Conservation (phyloP, 2,797 vertebrate genomes). For the Enteromius thamalakanensis region DNA sequence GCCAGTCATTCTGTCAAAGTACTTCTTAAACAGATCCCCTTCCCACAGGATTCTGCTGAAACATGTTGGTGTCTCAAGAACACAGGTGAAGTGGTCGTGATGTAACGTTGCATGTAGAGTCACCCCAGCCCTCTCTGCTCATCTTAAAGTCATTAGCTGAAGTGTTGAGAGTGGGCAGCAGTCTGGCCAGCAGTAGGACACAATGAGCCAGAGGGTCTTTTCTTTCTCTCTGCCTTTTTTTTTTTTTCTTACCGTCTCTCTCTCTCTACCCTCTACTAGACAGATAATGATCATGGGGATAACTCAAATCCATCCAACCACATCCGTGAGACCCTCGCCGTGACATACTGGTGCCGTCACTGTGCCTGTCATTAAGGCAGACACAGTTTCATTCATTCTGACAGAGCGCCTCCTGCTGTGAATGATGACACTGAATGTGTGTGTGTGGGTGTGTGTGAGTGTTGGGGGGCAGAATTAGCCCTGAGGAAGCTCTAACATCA, state of each 20-base stretch:
- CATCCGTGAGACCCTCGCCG: constrained; percentile 73
- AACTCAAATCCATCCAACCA: constrained; percentile 65
- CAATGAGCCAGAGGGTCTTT: constrained; percentile 7
- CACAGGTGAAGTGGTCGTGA: not conserved
- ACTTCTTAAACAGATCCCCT: not conserved
- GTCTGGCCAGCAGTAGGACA: constrained; percentile 22
- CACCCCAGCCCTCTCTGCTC: constrained; percentile 6
- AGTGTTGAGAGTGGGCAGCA: constrained; percentile 24
- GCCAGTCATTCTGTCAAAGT: not conserved
- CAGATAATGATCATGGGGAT: constrained; percentile 70
- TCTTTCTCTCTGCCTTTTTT: not conserved
- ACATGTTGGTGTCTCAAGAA: not conserved
- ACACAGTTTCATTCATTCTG: constrained; percentile 57
- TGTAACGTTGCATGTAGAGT: not conserved
- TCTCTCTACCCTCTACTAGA: constrained; percentile 75
- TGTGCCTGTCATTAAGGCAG: constrained; percentile 71
- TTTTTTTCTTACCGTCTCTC: constrained; percentile 16
- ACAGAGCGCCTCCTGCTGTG: constrained; percentile 60
- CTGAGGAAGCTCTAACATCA: constrained; percentile 64
- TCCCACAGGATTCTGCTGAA: not conserved
- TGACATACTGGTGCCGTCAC: constrained; percentile 72
- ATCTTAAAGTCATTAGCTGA: constrained; percentile 8
- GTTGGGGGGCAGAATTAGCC: constrained; percentile 55
- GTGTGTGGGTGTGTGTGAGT: constrained; percentile 6
- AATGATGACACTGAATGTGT: constrained; percentile 33